These are phyloP conservation scores for Oncorhynchus masou DNA, from an alignment of 2,113 vertebrate species.

Conservation along the genomic window DNA sequence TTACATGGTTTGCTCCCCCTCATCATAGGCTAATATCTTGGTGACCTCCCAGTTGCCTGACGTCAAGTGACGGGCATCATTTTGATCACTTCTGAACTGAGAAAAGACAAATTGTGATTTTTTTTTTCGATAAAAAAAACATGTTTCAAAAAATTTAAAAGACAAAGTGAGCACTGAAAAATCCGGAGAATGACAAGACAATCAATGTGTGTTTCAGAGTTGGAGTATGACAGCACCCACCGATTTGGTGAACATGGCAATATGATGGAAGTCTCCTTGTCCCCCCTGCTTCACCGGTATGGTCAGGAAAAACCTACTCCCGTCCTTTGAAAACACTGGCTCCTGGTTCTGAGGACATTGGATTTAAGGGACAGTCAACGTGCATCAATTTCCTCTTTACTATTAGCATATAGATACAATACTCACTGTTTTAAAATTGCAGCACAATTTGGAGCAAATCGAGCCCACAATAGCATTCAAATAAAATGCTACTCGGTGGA, in stretches of 20 bases:
- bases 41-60: slow-evolving; percentile 96
- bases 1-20: slow-evolving; percentile 85
- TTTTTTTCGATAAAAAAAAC: background rate
- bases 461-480: too few relatives aligned
- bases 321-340: slow-evolving; percentile 87
- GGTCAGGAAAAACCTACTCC: slow-evolving; percentile 85
- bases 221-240: slow-evolving; percentile 65
- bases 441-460: background rate
- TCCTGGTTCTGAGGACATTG: slow-evolving; percentile 78
- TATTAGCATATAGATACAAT: background rate
- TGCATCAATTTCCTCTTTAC: background rate
- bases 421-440: background rate
- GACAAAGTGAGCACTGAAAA: background rate
- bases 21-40: slow-evolving; percentile 86
- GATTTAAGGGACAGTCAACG: background rate
- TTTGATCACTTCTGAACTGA: slow-evolving; percentile 80
- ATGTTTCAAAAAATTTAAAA: background rate
- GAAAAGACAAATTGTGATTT: background rate
- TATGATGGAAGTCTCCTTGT: slow-evolving; percentile 91
- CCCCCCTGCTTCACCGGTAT: slow-evolving; percentile 93
- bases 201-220: background rate
- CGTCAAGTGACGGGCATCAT: slow-evolving; percentile 85
- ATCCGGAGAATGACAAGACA: background rate
- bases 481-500: background rate
- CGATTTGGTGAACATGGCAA: slow-evolving; percentile 89